phyloP scores from a whole-genome alignment of 1,140 invertebrate species.

The Eubasilissa regina region DNA sequence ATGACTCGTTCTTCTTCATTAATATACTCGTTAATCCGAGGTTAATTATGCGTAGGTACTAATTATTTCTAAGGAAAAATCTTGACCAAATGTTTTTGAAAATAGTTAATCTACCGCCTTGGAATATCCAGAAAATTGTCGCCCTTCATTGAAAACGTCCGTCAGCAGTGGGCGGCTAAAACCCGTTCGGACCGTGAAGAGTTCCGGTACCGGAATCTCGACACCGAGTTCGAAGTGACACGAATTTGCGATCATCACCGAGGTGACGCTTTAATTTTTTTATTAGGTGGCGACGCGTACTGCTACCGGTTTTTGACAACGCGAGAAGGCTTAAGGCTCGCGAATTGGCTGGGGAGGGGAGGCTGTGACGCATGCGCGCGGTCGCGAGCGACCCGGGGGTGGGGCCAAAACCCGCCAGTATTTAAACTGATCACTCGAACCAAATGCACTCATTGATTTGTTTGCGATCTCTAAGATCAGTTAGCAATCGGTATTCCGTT shows the following conservation, averaged over 20 bases:
- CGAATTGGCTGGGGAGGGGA: not conserved
- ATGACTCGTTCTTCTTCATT: too few relatives aligned
- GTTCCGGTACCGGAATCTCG: not conserved
- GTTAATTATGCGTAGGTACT: not conserved
- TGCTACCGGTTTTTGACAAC: too few relatives aligned
- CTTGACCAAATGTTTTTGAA: constrained; percentile 2
- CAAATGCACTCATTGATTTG: constrained; percentile 72
- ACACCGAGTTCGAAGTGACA: too few relatives aligned
- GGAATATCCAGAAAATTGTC: not conserved
- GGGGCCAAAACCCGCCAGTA: constrained; percentile 66
- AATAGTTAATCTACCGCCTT: constrained; percentile 1
- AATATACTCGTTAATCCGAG: not conserved
- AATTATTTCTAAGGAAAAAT: constrained; percentile 16
- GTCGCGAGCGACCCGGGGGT: not conserved
- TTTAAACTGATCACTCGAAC: constrained; percentile 72
- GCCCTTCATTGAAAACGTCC: not conserved
- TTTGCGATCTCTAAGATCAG: constrained; percentile 71
- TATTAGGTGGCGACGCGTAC: too few relatives aligned
- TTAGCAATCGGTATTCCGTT: constrained; percentile 70
- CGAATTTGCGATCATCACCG: too few relatives aligned
- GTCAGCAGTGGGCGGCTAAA: not conserved
- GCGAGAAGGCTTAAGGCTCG: too few relatives aligned
- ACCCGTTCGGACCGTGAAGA: too few relatives aligned
- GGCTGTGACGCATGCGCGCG: constrained; percentile 15
- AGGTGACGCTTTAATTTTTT: too few relatives aligned